Evolutionary conservation across 2,888 invertebrate genomes (phyloP), one percentile per base, ranked within the genome.

Genomic region (Unio delphinus): DNA sequence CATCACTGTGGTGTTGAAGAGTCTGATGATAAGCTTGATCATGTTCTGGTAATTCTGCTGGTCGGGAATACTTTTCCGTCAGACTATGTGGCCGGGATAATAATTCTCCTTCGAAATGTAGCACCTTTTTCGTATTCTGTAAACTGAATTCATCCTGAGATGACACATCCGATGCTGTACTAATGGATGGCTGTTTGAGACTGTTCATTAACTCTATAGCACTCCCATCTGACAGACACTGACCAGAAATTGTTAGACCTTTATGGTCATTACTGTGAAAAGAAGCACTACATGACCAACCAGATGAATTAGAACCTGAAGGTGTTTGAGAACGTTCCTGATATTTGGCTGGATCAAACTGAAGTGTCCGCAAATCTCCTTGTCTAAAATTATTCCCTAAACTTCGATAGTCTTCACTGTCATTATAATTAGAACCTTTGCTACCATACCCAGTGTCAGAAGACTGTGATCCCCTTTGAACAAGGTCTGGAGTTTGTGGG

Each of bases 91-190:
- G 70, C 64, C 73, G 77, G 26, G 77, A 75, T 61, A 45, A 56
- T 11, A 76, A 73, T 30, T 81, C 81, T 23, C 76, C 72, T 23
- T 84, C 85, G 79, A 82, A 84, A 69, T 79, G 79, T 18, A 84
- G 72, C 64, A 80, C 78, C 73, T 82, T 83, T 68, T 81, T 83
- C 17, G 81, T 84, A 68, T 81, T 79, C 61, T 84, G 80, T 23
- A 82, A 77, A 70, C 81, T 83, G 72, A 86, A 83, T 63, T 84
- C 83, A 57, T 77, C 81, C 55, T 81, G 80, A 0, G 85, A 84
- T 11, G 85, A 84, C 58, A 79, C 71, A 30, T 83, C 83, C 15
- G 84, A 84, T 15, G 76, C 73, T 20, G 72, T 62, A 70, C 76
- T 78, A 2, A 76, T 56, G 23, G 73, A 68, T 0, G 71, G 61